Evolutionary conservation across 1,140 invertebrate genomes (phyloP).

Genomic region (Drosophila mayri): DNA sequence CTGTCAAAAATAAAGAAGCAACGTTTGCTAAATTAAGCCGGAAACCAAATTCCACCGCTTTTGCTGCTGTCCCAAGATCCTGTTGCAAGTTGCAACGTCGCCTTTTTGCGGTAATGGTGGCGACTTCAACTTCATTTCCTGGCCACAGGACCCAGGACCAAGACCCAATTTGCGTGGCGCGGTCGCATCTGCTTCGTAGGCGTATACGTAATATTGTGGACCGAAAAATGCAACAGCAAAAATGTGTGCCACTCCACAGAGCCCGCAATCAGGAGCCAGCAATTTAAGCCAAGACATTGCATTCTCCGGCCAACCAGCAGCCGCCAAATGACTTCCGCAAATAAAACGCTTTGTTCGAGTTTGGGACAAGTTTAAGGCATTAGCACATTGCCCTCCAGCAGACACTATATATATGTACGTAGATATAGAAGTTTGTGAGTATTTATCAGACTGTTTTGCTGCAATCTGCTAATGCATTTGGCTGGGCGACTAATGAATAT

Average conservation of each 20-base stretch:
- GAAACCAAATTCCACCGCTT: conserved; percentile 63
- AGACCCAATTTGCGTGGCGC: conserved; percentile 64
- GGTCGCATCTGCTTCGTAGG: conserved; percentile 57
- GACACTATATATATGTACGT: not conserved
- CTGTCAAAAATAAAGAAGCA: conserved; percentile 71
- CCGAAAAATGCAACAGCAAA: conserved; percentile 35
- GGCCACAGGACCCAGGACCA: conserved; percentile 32
- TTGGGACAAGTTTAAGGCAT: conserved; percentile 67
- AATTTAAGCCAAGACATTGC: conserved; percentile 53
- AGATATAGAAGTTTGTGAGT: conserved; percentile 49
- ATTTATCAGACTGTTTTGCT: conserved; percentile 64
- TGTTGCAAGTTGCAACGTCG: conserved; percentile 58
- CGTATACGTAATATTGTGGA: conserved; percentile 75
- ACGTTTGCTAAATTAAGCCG: conserved; percentile 81
- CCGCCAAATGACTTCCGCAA: conserved; percentile 83
- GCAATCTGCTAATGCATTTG: conserved; percentile 80
- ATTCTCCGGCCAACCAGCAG: conserved; percentile 35
- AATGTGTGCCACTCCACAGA: conserved; percentile 20
- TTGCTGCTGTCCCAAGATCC: not conserved
- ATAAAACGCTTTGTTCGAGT: conserved; percentile 67
- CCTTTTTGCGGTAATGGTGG: conserved; percentile 66
- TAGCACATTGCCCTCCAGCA: conserved; percentile 50
- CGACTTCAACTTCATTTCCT: conserved; percentile 78
- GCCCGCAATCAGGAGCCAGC: conserved; percentile 49
- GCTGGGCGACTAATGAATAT: conserved; percentile 71